A percentile compares a stretch with the other conserved stretches of the same genome.
phyloP scores from a whole-genome alignment of 2,888 invertebrate genomes.

The Orgyia antiqua region DNA sequence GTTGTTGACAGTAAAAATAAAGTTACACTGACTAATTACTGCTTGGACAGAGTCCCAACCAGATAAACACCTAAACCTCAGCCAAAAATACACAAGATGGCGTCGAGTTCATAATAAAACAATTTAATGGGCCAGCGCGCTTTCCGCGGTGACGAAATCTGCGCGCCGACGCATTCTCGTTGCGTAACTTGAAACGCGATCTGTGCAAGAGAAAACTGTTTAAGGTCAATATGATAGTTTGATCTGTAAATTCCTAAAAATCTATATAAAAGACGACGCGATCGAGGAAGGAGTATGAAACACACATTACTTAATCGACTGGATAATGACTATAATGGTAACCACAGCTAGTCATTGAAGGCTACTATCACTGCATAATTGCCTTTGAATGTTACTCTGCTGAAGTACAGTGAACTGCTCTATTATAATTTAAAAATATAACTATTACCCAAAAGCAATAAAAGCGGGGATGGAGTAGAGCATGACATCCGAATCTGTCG shows the following conservation, averaged over 20 bases:
- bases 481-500: constrained; percentile 53
- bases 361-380: no score
- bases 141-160: constrained; percentile 77
- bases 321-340: no score
- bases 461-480: no score
- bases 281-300: no score
- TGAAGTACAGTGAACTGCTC: no score
- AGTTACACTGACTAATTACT: constrained; percentile 70
- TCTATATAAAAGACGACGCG: no score
- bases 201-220: constrained; percentile 64
- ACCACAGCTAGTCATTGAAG: no score
- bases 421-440: no score
- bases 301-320: no score
- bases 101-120: constrained; percentile 78
- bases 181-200: constrained; percentile 72
- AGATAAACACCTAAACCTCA: constrained; percentile 76
- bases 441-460: no score
- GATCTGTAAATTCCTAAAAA: background rate
- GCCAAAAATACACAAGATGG: constrained; percentile 77
- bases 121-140: constrained; percentile 78
- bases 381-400: no score
- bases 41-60: constrained; percentile 73
- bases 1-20: constrained; percentile 52
- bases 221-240: constrained; percentile 49
- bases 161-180: constrained; percentile 70